These are phyloP conservation scores for Parapsyche elsis DNA, from an alignment of 1,140 invertebrate species.

Conservation along the genomic window DNA sequence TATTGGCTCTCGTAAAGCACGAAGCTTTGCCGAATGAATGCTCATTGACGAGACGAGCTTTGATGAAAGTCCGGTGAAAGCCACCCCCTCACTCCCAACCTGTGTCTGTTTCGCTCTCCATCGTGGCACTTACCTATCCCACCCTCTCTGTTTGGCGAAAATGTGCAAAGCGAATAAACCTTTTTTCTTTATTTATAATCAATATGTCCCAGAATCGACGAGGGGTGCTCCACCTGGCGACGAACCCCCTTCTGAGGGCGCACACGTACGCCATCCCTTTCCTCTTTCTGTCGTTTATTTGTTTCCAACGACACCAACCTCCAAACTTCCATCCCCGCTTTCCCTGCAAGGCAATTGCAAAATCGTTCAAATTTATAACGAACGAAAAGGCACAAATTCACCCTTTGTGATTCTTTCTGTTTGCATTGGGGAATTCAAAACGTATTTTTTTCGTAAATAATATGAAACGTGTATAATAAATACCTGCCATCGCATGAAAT, in stretches of 20 bases:
- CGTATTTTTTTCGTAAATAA: not conserved
- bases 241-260: not conserved
- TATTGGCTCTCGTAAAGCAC: too few species aligned
- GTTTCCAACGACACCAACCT: conserved; percentile 17
- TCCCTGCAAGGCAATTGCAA: conserved; percentile 12
- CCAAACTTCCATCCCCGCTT: not conserved
- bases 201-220: conserved; percentile 24
- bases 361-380: conserved; percentile 13
- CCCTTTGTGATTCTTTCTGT: not conserved
- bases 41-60: too few species aligned
- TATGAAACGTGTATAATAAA: too few species aligned
- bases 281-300: conserved; percentile 13
- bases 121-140: too few species aligned
- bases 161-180: conserved; percentile 26
- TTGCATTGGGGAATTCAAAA: not conserved
- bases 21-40: too few species aligned
- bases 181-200: conserved; percentile 47
- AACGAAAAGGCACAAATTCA: not conserved
- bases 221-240: conserved; percentile 31
- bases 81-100: too few species aligned
- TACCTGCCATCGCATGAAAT: too few species aligned
- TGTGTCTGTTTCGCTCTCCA: too few species aligned
- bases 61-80: too few species aligned
- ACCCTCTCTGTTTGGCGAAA: not conserved
- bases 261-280: conserved; percentile 22